Evolutionary conservation across 2,888 invertebrate genomes (phyloP).

Genomic region (Megaustenia siamemsis): DNA sequence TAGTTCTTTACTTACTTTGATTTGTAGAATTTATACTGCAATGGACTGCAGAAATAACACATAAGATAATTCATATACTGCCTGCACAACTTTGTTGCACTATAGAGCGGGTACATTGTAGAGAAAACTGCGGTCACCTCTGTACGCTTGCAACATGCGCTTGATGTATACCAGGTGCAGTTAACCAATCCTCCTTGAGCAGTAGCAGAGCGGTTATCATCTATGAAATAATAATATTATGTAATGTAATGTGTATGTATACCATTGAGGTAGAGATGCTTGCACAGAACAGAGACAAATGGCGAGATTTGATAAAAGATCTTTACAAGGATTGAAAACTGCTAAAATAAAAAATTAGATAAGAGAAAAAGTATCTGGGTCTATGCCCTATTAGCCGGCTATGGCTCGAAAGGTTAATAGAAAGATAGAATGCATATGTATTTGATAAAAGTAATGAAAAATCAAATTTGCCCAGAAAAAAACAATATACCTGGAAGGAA

Average conservation of each 20-base stretch:
- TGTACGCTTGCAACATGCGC: conserved; percentile 79
- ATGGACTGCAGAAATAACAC: conserved; percentile 80
- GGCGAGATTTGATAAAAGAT: no score
- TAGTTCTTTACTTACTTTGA: conserved; percentile 59
- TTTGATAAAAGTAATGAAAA: no score
- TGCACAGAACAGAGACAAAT: no score
- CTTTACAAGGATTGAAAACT: no score
- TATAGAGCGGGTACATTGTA: conserved; percentile 77
- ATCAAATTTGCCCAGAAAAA: no score
- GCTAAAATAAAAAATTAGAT: no score
- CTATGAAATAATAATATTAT: conserved; percentile 60
- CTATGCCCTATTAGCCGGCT: no score
- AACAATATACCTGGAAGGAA: no score
- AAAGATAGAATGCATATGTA: no score
- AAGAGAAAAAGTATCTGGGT: no score
- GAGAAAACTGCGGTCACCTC: conserved; percentile 80
- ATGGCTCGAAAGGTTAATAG: no score
- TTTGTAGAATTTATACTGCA: conserved; percentile 78
- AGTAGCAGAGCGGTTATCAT: conserved; percentile 68
- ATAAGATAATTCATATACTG: conserved; percentile 80
- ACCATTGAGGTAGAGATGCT: no score
- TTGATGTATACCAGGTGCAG: conserved; percentile 79
- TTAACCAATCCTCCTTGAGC: conserved; percentile 77
- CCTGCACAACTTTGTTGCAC: conserved; percentile 74
- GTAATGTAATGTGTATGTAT: neutral